A percentile compares a stretch with the other conserved stretches of the same genome.
Conservation (phyloP, 1,140 invertebrate genomes). For the Prorops nasuta region DNA sequence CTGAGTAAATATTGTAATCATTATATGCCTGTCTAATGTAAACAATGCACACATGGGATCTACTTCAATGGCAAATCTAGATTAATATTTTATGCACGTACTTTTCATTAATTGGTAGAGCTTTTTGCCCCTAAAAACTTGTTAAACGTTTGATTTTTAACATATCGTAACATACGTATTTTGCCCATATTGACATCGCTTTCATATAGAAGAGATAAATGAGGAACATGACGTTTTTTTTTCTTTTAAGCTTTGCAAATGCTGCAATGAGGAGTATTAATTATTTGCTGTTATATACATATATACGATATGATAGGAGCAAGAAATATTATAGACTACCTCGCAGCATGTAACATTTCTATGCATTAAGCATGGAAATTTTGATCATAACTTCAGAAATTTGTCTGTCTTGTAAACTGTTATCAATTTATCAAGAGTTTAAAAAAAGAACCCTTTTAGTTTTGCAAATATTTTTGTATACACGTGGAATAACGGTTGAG, state of each 20-base stretch:
- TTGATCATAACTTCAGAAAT: constrained; percentile 12
- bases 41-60: constrained; percentile 44
- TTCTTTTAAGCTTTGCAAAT: constrained; percentile 18
- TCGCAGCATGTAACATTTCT: constrained; percentile 32
- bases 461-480: constrained; percentile 11
- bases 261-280: constrained; percentile 24
- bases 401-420: constrained; percentile 5
- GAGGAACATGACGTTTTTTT: constrained; percentile 40
- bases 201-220: constrained; percentile 32
- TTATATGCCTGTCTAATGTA: constrained; percentile 47
- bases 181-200: constrained; percentile 21
- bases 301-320: constrained; percentile 32
- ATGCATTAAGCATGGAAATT: constrained; percentile 18
- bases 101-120: constrained; percentile 21
- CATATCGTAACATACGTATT: constrained; percentile 28
- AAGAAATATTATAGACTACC: constrained; percentile 29
- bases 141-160: constrained; percentile 46
- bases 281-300: constrained; percentile 14
- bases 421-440: neutral
- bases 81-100: constrained; percentile 24
- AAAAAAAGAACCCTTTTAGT: constrained; percentile 15
- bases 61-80: constrained; percentile 28
- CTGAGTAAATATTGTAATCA: constrained; percentile 58
- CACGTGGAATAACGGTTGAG: constrained; percentile 11
- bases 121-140: constrained; percentile 18